Percentiles rank a stretch among this genome's conserved stretches.
Evolutionary conservation across 2,113 vertebrate genomes (phyloP).

Genomic region (Tricholaema leucomelas): DNA sequence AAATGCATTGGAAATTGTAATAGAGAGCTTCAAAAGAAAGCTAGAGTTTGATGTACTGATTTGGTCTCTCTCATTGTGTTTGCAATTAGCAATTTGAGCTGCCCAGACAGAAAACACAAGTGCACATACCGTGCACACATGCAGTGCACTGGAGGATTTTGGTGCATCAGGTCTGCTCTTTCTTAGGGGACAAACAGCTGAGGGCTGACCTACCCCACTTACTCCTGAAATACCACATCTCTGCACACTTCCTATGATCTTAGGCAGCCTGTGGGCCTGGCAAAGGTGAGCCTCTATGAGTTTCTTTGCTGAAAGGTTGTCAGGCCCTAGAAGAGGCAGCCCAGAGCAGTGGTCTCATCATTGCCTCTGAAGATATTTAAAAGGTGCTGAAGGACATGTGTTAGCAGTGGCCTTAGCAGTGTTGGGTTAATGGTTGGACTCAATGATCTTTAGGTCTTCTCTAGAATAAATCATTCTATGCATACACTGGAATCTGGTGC

Average conservation of each 20-base stretch:
- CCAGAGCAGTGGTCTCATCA: no score
- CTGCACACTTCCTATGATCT: neutral
- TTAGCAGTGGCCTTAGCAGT: no score
- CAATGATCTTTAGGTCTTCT: no score
- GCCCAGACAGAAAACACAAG: neutral
- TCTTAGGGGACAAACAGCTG: neutral
- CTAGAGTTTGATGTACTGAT: neutral
- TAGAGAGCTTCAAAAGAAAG: neutral
- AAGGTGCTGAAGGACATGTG: no score
- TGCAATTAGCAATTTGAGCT: neutral
- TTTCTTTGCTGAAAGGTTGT: no score
- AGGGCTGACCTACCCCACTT: neutral
- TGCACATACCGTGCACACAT: rapidly evolving
- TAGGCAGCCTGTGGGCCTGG: rapidly evolving
- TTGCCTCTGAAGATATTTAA: no score
- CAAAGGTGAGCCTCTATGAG: neutral
- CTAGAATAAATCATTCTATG: no score
- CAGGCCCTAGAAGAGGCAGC: no score
- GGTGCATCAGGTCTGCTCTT: neutral
- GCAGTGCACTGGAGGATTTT: rapidly evolving
- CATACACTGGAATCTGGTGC: rapidly evolving
- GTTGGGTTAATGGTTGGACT: no score
- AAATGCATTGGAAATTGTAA: neutral
- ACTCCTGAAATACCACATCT: neutral
- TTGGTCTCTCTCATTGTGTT: neutral